A percentile compares a stretch with the other conserved stretches of the same genome.
Conservation (phyloP, 2,888 invertebrate species). For the Brassicogethes aeneus region DNA sequence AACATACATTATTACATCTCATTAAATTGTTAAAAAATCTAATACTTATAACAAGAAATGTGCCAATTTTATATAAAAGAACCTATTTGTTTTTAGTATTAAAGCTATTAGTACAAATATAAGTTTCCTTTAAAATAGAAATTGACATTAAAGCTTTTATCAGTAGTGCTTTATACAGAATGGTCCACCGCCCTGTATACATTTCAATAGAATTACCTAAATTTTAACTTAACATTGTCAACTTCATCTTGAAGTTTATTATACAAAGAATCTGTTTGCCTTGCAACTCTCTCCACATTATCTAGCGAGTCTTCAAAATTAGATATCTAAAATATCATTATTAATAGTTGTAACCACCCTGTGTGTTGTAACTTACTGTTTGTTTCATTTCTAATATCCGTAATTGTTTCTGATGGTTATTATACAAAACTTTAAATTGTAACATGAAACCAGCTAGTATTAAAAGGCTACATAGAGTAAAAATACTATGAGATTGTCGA, state of each 20-base stretch:
- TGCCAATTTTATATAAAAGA: too few species aligned
- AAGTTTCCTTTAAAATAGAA: background rate
- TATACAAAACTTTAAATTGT: constrained; percentile 25
- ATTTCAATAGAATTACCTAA: constrained; percentile 6
- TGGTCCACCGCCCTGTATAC: too few species aligned
- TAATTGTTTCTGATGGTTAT: constrained; percentile 25
- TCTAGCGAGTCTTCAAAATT: background rate
- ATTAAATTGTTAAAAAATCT: background rate
- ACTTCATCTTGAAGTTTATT: background rate
- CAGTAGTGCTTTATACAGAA: background rate
- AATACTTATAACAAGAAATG: too few species aligned
- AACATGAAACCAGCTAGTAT: constrained; percentile 24
- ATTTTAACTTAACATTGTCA: background rate
- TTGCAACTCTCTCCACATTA: background rate
- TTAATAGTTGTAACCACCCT: too few species aligned
- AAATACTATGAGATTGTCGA: constrained; percentile 26
- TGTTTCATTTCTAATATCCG: constrained; percentile 22
- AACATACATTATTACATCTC: background rate
- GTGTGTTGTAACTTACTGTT: constrained; percentile 16
- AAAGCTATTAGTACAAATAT: background rate
- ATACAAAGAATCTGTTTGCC: constrained; percentile 2
- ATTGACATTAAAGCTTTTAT: background rate
- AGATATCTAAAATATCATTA: background rate
- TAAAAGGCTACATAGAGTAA: constrained; percentile 23
- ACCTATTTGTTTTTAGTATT: too few species aligned